These are phyloP conservation scores for Nasua narica DNA, from an alignment of 2,797 vertebrate genomes.

Conservation along the genomic window DNA sequence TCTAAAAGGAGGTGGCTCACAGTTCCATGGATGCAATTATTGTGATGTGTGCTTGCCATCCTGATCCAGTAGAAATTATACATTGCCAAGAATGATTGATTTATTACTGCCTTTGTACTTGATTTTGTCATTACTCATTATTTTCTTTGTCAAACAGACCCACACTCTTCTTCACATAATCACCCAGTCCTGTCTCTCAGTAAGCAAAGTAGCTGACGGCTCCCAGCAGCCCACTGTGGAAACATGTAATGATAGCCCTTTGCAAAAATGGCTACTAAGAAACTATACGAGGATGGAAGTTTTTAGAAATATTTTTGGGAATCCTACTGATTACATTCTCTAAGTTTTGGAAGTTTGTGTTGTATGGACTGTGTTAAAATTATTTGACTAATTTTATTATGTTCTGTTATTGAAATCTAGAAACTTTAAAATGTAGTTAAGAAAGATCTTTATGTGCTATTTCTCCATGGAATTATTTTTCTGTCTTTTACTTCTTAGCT, in stretches of 20 bases:
- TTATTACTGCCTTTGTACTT: conserved; percentile 43
- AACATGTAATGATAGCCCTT: conserved; percentile 87
- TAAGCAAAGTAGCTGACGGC: conserved; percentile 90
- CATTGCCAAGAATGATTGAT: conserved; percentile 51
- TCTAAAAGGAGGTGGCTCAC: neutral
- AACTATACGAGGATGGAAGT: conserved; percentile 92
- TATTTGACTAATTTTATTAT: neutral
- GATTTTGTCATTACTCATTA: conserved; percentile 66
- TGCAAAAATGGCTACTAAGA: conserved; percentile 90
- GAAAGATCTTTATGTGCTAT: neutral
- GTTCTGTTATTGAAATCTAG: conserved; percentile 16
- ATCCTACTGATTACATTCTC: conserved; percentile 93
- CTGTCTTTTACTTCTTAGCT: neutral
- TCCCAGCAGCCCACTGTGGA: conserved; percentile 91
- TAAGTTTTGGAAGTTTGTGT: conserved; percentile 85
- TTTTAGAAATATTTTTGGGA: conserved; percentile 91
- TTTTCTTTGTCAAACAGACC: conserved; percentile 88
- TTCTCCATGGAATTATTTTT: conserved; percentile 9
- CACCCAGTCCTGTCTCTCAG: conserved; percentile 95
- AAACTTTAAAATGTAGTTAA: neutral
- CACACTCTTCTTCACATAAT: conserved; percentile 92
- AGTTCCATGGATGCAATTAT: conserved; percentile 38
- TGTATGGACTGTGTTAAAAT: neutral
- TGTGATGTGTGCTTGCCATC: conserved; percentile 28
- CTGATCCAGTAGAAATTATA: conserved; percentile 54